Evolutionary conservation across 2,113 vertebrate species (phyloP).

Genomic region (Malurus alboscapulatus): DNA sequence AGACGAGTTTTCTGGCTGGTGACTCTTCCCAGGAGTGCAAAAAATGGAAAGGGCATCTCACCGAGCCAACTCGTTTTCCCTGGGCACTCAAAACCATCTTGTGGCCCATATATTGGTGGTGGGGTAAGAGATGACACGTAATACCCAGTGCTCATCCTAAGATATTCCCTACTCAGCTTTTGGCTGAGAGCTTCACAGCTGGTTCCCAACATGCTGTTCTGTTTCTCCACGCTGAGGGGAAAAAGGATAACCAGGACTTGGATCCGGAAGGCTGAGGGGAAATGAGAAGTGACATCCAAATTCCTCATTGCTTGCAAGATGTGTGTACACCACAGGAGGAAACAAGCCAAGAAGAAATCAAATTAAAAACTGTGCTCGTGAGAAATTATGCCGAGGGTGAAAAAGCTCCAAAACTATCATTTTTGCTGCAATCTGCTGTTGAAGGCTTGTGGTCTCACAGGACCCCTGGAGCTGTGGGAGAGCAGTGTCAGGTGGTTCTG

Average conservation of each 20-base stretch:
- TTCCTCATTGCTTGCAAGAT: constrained; percentile 39
- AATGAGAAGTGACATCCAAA: constrained; percentile 60
- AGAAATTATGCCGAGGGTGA: constrained; percentile 31
- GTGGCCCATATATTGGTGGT: neutral
- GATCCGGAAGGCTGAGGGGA: neutral
- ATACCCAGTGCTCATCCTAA: neutral
- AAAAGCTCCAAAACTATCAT: neutral
- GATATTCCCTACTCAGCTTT: neutral
- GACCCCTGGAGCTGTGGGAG: neutral
- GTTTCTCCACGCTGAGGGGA: neutral
- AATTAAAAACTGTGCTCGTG: constrained; percentile 38
- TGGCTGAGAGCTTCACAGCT: constrained; percentile 35
- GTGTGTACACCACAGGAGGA: constrained; percentile 12
- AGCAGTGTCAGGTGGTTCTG: neutral
- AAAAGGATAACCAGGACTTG: constrained; percentile 37
- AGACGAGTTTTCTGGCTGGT: neutral
- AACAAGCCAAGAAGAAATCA: constrained; percentile 49
- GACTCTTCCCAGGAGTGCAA: neutral
- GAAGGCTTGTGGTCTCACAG: neutral
- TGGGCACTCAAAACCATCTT: neutral
- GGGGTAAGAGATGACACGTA: neutral
- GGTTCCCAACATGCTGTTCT: constrained; percentile 28
- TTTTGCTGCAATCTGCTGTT: neutral
- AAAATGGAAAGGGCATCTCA: neutral
- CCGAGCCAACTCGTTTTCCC: neutral